A percentile compares a stretch with the other conserved stretches of the same genome.
Conservation (phyloP, 2,113 vertebrate species). For the Tylochromis polylepis region DNA sequence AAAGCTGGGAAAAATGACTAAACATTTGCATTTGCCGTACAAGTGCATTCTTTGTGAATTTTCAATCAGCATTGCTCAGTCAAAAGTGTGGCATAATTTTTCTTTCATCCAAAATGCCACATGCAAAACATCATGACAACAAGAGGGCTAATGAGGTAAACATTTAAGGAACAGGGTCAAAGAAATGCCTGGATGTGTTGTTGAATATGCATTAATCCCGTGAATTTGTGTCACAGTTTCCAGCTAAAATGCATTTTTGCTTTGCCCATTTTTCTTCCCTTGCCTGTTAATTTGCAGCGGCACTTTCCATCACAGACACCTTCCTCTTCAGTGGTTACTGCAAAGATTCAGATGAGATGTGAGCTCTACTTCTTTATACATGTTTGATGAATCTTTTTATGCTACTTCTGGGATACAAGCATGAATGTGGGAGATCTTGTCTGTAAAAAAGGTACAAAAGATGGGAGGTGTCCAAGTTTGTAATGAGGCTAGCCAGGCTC, state of each 20-base stretch:
- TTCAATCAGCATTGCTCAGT: slow-evolving; percentile 11
- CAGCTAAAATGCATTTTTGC: slow-evolving; percentile 15
- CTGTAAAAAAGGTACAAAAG: slow-evolving; percentile 61
- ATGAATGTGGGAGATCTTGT: slow-evolving; percentile 57
- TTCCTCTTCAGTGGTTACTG: neutral
- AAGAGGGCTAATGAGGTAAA: slow-evolving; percentile 60
- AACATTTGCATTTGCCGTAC: slow-evolving; percentile 4
- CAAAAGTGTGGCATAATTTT: slow-evolving; percentile 26
- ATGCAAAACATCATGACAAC: slow-evolving; percentile 49
- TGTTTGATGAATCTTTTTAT: slow-evolving; percentile 65
- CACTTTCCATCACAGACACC: slow-evolving; percentile 15
- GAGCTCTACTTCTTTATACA: slow-evolving; percentile 50
- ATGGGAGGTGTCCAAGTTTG: slow-evolving; percentile 63
- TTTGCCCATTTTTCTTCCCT: neutral
- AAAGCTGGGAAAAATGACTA: neutral
- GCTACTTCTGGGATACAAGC: slow-evolving; percentile 46
- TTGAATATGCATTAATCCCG: slow-evolving; percentile 52
- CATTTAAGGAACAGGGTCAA: slow-evolving; percentile 58
- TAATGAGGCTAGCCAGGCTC: slow-evolving; percentile 66
- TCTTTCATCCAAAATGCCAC: slow-evolving; percentile 55
- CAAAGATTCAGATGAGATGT: slow-evolving; percentile 46
- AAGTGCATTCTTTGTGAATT: slow-evolving; percentile 30
- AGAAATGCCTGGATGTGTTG: slow-evolving; percentile 35
- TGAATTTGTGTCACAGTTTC: slow-evolving; percentile 37
- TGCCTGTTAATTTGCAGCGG: slow-evolving; percentile 16